These are phyloP conservation scores for Porites divaricata DNA, from an alignment of 92 coral and sea anemone species.

Conservation along the genomic window DNA sequence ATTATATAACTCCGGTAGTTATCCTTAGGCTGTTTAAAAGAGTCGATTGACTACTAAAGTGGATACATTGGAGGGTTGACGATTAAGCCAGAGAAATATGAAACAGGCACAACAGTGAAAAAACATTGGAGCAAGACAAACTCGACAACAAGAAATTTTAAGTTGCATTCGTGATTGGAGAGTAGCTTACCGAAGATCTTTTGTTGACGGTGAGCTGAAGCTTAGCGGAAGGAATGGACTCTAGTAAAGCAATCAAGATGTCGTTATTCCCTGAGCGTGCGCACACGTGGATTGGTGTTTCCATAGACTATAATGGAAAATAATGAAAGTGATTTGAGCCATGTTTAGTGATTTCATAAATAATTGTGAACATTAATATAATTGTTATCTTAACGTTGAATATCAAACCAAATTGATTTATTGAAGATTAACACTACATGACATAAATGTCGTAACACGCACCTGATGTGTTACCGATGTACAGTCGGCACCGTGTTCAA, in stretches of 20 bases:
- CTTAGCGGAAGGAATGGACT: constrained; percentile 73
- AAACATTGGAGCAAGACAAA: too few species aligned
- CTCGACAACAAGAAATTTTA: neutral
- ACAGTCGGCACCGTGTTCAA: constrained; percentile 87
- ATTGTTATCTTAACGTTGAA: too few species aligned
- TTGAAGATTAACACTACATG: neutral
- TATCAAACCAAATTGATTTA: neutral
- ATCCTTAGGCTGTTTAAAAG: too few species aligned
- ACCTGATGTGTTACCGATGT: constrained; percentile 69
- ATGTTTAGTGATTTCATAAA: too few species aligned
- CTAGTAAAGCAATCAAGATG: constrained; percentile 73
- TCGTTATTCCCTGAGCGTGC: constrained; percentile 95
- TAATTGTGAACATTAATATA: too few species aligned
- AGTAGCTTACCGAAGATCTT: constrained; percentile 77
- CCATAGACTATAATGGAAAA: constrained; percentile 62
- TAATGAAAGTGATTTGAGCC: neutral
- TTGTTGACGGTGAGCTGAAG: constrained; percentile 86
- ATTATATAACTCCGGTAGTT: too few species aligned
- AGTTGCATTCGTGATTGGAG: neutral
- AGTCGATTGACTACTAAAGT: too few species aligned
- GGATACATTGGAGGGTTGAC: too few species aligned
- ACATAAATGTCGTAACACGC: neutral
- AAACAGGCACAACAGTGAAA: too few species aligned
- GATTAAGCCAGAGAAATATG: too few species aligned
- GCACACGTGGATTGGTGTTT: constrained; percentile 94